Evolutionary conservation across 2,113 vertebrate genomes (phyloP).

Genomic region (Microtus ochrogaster): DNA sequence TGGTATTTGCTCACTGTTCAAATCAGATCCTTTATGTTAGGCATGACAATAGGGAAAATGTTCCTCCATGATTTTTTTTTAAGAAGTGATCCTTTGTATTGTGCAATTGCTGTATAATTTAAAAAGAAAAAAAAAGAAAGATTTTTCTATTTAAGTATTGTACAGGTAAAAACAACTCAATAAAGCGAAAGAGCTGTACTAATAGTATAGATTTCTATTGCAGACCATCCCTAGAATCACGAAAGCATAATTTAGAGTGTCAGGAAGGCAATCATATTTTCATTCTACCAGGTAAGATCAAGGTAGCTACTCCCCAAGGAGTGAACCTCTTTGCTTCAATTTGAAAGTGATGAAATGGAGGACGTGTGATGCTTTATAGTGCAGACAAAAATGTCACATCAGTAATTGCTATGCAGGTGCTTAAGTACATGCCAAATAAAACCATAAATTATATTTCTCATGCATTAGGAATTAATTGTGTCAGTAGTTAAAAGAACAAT

Average conservation of each 20-base stretch:
- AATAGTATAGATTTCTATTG: conserved; percentile 57
- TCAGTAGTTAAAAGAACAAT: conserved; percentile 66
- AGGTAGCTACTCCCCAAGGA: conserved; percentile 64
- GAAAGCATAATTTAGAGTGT: conserved; percentile 72
- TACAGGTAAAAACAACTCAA: conserved; percentile 48
- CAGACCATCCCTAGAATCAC: neutral
- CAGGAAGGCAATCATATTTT: conserved; percentile 78
- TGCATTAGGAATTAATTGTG: conserved; percentile 64
- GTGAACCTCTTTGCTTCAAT: conserved; percentile 60
- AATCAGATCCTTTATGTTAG: conserved; percentile 47
- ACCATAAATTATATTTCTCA: conserved; percentile 63
- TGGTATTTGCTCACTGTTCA: conserved; percentile 49
- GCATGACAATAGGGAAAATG: conserved; percentile 16
- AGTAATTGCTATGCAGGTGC: conserved; percentile 71
- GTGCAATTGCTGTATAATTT: conserved; percentile 53
- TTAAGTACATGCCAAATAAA: conserved; percentile 67
- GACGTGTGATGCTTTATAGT: conserved; percentile 50
- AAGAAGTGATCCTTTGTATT: conserved; percentile 54
- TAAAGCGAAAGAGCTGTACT: conserved; percentile 32
- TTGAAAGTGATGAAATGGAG: conserved; percentile 70
- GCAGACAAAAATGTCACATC: conserved; percentile 56
- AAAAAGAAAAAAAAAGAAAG: neutral
- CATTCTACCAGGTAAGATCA: conserved; percentile 72
- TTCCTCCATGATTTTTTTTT: neutral
- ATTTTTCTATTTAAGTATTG: conserved; percentile 55